Evolutionary conservation across 2,888 invertebrate genomes (phyloP).

Genomic region (Cheilosia impressa): DNA sequence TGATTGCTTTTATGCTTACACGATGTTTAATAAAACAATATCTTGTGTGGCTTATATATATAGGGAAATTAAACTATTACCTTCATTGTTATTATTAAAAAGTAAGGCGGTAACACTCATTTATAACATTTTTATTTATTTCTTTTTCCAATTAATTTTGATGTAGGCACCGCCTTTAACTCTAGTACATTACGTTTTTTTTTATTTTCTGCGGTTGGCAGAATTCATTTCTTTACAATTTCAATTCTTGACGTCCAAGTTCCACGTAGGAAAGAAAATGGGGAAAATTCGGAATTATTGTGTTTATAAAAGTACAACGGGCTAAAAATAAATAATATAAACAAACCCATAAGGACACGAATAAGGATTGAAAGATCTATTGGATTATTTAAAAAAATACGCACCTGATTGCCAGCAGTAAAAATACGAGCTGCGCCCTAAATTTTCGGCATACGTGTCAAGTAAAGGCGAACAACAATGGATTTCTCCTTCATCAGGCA

Average conservation of each 20-base stretch:
- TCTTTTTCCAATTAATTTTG: too few species aligned
- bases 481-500: constrained; percentile 57
- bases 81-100: too few species aligned
- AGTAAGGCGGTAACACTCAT: too few species aligned
- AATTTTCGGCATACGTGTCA: constrained; percentile 58
- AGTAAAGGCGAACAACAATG: constrained; percentile 40
- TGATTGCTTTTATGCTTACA: too few species aligned
- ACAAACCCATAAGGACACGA: constrained; percentile 39
- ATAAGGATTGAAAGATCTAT: constrained; percentile 6
- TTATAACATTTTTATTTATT: too few species aligned
- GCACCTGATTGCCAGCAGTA: not conserved
- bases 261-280: constrained; percentile 75
- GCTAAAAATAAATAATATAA: constrained; percentile 56
- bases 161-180: not conserved
- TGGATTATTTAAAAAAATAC: not conserved
- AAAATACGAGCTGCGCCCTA: constrained; percentile 9
- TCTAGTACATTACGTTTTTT: constrained; percentile 2
- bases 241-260: constrained; percentile 64
- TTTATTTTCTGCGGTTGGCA: constrained; percentile 3
- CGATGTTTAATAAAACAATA: too few species aligned
- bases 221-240: not conserved
- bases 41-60: too few species aligned
- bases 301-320: constrained; percentile 41
- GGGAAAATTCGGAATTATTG: constrained; percentile 47
- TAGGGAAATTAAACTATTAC: too few species aligned